Evolutionary conservation across 2,888 invertebrate species (phyloP), one percentile per base, ranked within the genome.

Genomic region (Polydesmus complanatus): DNA sequence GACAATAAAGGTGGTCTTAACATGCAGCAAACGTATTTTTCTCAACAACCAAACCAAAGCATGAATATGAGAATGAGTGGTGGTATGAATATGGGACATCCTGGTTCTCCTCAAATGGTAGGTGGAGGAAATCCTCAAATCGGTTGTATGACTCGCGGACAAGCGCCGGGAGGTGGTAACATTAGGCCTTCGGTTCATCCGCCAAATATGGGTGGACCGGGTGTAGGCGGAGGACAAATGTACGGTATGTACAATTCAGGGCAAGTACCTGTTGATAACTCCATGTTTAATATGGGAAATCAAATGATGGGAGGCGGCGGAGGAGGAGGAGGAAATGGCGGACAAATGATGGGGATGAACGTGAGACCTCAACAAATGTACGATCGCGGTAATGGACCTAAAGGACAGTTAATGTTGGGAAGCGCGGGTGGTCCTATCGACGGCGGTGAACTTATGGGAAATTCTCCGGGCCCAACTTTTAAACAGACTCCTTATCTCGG

Each of bases 401-500:
- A 61, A 49, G 62, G 64, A 37, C 63, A 61, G 25, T 54, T 63
- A 54, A 61, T 64, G 37, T 61, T 66, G 55, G 59, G 63, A 8
- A 66, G 65, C 3, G 61, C 65, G 64, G 56, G 60, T 50, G 55
- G 54, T 22, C 66, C 66, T 23, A 65, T 66, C 8, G 62, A 63
- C 5, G 64, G 66, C 63, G 65, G 65, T 50, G 67, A 68, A 37
- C 63, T 67, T 37, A 58, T 53, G 22, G 58, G 58, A 23, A 5
- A 5, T 8, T 14, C 37, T 5, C 52, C 61, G n/a, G 22, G 76
- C 68, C 77, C 78, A 52, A 82, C 80, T 65, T 87, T 86, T 75
- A 86, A 86, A 72, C 84, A 83, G 66, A 77, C 78, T 51, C 81
- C 83, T 2, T 91, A 88, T 73, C 85, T 88, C 61, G 88, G 88